A percentile compares a stretch with the other conserved stretches of the same genome.
Evolutionary conservation across 2,797 vertebrate genomes (phyloP).

Genomic region (Falco concolor): DNA sequence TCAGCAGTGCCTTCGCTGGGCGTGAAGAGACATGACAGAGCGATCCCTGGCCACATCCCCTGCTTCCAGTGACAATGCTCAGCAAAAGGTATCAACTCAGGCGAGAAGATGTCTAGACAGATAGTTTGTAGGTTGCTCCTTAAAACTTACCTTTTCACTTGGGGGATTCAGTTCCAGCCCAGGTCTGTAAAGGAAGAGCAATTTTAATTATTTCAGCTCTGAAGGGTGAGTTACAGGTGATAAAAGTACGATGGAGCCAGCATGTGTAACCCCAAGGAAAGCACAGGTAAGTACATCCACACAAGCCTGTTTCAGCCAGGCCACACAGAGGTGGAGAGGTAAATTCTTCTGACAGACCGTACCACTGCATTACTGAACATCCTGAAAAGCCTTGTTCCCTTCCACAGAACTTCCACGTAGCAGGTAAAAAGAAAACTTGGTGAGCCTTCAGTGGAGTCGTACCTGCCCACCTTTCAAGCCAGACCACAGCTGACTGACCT

Average conservation of each 20-base stretch:
- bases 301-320: neutral
- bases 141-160: conserved; percentile 34
- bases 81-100: neutral
- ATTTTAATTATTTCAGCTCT: neutral
- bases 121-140: fast-evolving
- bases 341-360: fast-evolving
- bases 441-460: neutral
- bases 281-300: neutral
- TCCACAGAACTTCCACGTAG: fast-evolving
- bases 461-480: too few relatives aligned
- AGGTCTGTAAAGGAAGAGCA: conserved; percentile 48
- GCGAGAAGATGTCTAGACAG: neutral
- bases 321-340: neutral
- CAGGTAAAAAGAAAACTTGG: neutral
- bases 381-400: fast-evolving
- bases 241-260: neutral
- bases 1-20: fast-evolving
- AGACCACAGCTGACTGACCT: neutral
- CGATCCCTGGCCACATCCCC: fast-evolving
- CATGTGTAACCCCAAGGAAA: fast-evolving
- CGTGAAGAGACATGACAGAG: neutral
- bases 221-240: neutral
- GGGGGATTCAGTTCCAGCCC: neutral
- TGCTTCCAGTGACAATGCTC: neutral
- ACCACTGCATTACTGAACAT: neutral